phyloP scores from a whole-genome alignment of 2,888 invertebrate species.

The Leptura quadrifasciata region DNA sequence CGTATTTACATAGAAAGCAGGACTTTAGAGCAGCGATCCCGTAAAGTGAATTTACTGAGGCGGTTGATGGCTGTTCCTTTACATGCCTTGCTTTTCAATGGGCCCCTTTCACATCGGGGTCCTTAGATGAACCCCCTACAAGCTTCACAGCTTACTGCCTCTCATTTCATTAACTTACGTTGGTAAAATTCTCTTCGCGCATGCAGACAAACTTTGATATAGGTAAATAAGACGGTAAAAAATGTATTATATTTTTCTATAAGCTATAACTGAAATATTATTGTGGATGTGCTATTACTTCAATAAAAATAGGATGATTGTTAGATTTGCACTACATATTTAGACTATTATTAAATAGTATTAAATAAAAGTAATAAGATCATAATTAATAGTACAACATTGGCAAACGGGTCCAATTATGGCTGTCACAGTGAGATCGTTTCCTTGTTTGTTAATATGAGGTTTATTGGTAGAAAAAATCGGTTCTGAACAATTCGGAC shows the following conservation, averaged over 20 bases:
- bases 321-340: too few species aligned
- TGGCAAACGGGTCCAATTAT: too few species aligned
- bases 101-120: slow-evolving; percentile 41
- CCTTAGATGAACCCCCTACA: slow-evolving; percentile 32
- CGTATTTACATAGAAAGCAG: slow-evolving; percentile 70
- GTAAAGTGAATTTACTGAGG: slow-evolving; percentile 69
- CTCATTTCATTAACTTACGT: slow-evolving; percentile 58
- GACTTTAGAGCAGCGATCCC: slow-evolving; percentile 66
- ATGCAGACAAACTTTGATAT: slow-evolving; percentile 33
- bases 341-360: too few species aligned
- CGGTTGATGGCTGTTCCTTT: slow-evolving; percentile 67
- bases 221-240: slow-evolving; percentile 26
- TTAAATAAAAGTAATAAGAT: too few species aligned
- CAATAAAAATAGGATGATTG: too few species aligned
- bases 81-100: slow-evolving; percentile 67
- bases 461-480: too few species aligned
- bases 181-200: slow-evolving; percentile 33
- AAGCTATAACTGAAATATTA: too few species aligned
- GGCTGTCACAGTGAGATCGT: too few species aligned
- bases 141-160: slow-evolving; percentile 49
- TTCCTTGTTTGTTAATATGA: too few species aligned
- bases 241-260: slow-evolving; percentile 41
- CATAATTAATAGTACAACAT: too few species aligned
- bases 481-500: too few species aligned
- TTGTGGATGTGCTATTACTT: too few species aligned